Percentiles rank a stretch among this genome's conserved stretches.
Evolutionary conservation across 2,888 invertebrate species (phyloP).

Genomic region (Spicauda simplicius): DNA sequence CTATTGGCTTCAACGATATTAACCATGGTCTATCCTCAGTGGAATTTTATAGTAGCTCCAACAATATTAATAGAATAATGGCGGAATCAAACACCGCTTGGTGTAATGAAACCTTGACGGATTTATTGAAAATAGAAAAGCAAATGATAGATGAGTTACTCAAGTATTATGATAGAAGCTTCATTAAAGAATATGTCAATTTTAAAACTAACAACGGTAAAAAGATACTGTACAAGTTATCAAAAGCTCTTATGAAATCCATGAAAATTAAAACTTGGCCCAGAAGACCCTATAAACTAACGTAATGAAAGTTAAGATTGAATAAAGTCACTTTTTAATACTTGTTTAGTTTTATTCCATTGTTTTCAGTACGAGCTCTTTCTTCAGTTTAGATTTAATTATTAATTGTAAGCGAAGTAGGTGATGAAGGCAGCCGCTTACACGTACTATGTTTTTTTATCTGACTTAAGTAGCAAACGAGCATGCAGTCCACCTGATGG

Average conservation of each 20-base stretch:
- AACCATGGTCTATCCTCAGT: constrained; percentile 43
- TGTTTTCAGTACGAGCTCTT: too few relatives aligned
- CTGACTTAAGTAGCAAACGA: too few relatives aligned
- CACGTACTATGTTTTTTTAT: too few relatives aligned
- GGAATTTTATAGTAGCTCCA: constrained; percentile 50
- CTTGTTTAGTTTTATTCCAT: too few relatives aligned
- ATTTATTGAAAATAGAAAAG: constrained; percentile 44
- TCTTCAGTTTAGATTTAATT: too few relatives aligned
- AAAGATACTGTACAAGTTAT: constrained; percentile 39
- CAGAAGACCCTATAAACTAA: constrained; percentile 37
- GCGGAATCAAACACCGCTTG: constrained; percentile 39
- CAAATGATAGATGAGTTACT: constrained; percentile 23
- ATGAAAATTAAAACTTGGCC: constrained; percentile 42
- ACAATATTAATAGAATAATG: constrained; percentile 47
- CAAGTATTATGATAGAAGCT: constrained; percentile 39
- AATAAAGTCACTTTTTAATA: neutral
- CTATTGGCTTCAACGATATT: constrained; percentile 39
- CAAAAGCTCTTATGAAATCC: constrained; percentile 43
- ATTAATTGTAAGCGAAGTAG: too few relatives aligned
- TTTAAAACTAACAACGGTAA: constrained; percentile 47
- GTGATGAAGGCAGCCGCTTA: too few relatives aligned
- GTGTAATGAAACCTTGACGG: constrained; percentile 43
- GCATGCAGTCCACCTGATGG: too few relatives aligned
- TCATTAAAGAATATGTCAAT: constrained; percentile 55
- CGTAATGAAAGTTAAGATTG: neutral